phyloP scores from a whole-genome alignment of 2,113 vertebrate genomes.

The Hipposideros armiger region DNA sequence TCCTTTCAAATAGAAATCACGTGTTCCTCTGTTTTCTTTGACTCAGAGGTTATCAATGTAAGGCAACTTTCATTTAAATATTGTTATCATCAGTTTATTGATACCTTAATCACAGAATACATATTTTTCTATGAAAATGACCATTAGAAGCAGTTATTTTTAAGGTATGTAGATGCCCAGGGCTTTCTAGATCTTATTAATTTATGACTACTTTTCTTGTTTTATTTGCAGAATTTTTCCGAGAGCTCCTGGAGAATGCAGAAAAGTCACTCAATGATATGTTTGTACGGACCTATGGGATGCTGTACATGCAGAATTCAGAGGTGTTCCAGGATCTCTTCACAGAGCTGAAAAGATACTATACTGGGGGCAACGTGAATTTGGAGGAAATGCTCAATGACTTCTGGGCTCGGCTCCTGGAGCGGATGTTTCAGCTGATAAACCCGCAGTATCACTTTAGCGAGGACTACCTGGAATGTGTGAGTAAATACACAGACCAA shows the following conservation, averaged over 20 bases:
- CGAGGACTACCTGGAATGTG: conserved; percentile 96
- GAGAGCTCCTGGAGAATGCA: conserved; percentile 96
- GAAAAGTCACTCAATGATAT: conserved; percentile 96
- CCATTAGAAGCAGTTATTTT: background rate
- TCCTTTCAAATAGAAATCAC: conserved; percentile 14
- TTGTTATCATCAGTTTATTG: background rate
- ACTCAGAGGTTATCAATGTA: background rate
- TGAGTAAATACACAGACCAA: conserved; percentile 97
- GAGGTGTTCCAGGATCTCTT: conserved; percentile 99
- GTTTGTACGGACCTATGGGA: conserved; percentile 95
- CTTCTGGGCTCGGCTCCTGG: conserved; percentile 97
- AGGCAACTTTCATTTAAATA: conserved; percentile 4
- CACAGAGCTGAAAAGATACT: conserved; percentile 96
- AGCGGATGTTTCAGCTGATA: conserved; percentile 97
- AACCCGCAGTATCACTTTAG: conserved; percentile 97
- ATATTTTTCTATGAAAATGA: background rate
- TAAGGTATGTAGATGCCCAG: background rate
- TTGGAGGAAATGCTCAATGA: conserved; percentile 98
- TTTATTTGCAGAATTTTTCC: conserved; percentile 94
- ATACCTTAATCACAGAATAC: background rate
- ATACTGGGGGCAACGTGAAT: conserved; percentile 97
- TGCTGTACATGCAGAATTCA: conserved; percentile 96
- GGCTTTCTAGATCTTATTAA: background rate
- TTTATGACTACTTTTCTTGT: background rate
- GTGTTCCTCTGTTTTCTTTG: conserved; percentile 40